phyloP scores from a whole-genome alignment of 1,140 invertebrate species.

The Thaumatotibia leucotreta region DNA sequence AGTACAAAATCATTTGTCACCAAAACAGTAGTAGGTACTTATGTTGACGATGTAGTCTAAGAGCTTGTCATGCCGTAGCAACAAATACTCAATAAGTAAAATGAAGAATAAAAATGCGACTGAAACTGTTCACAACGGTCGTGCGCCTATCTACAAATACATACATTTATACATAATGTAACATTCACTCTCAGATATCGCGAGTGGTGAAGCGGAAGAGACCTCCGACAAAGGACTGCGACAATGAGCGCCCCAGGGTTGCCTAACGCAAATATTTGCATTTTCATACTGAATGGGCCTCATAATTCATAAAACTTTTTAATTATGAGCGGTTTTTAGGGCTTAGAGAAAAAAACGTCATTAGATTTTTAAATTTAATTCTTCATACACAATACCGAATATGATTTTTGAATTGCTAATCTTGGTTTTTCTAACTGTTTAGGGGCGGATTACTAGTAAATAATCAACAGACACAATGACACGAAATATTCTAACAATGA shows the following conservation, averaged over 20 bases:
- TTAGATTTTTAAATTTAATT: slow-evolving; percentile 16
- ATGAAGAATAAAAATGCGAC: not conserved
- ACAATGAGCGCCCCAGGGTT: slow-evolving; percentile 63
- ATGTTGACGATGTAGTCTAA: too few relatives aligned
- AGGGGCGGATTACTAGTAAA: not conserved
- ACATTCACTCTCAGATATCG: slow-evolving; percentile 40
- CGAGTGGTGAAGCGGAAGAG: slow-evolving; percentile 64
- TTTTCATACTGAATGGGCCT: slow-evolving; percentile 8
- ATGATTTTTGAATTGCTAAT: slow-evolving; percentile 16
- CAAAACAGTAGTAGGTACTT: too few relatives aligned
- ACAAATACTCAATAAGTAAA: too few relatives aligned
- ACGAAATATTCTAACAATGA: not conserved
- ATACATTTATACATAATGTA: slow-evolving; percentile 8
- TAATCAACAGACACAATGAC: not conserved
- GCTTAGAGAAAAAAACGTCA: not conserved
- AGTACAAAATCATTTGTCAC: too few relatives aligned
- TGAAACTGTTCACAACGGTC: not conserved
- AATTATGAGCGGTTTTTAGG: slow-evolving; percentile 11
- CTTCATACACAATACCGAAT: slow-evolving; percentile 15
- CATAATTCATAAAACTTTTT: slow-evolving; percentile 12
- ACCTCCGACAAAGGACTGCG: slow-evolving; percentile 64
- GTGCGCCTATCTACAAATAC: not conserved
- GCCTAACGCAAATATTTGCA: slow-evolving; percentile 28
- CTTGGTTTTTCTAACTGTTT: not conserved
- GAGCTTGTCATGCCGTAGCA: too few relatives aligned